Evolutionary conservation across 2,888 invertebrate genomes (phyloP), one percentile per base, ranked within the genome.

Genomic region (Lycia hirtaria): DNA sequence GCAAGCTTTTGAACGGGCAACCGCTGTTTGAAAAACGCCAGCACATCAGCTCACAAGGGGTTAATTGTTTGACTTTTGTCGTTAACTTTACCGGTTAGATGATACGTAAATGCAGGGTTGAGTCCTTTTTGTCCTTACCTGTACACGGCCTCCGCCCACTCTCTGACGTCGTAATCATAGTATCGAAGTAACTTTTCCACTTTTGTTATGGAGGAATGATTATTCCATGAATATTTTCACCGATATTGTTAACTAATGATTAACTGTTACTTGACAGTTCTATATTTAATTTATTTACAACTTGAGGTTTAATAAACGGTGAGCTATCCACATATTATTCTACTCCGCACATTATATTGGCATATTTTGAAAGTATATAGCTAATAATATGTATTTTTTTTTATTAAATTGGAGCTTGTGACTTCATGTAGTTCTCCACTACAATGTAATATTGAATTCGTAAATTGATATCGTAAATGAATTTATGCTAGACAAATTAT

Each of bases 1-100:
- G 57, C 61, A 63, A 60, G 56, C 56, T 63, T 61, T 61, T 55
- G 43, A 60, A 60, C 60, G 44, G 64, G 67, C 68, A 67, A 69
- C 71, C 61, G 65, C 67, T 69, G 71, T 76, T 76, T 75, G 69
- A 81, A 81, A 81, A 81, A 78, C 74, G 76, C 68, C 63, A 74
- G 66, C 71, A 64, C 73, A 77, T 75, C 73, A 71, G 68, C 71
- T 71, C 73, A 64, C 74, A 65, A 65, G 75, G 78, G 83, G 80
- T 81, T 82, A 85, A 85, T 84, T 85, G 85, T 85, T 83, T 82
- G 81, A 83, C 80, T 85, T 84, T 76, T 75, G 79, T 78, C 74
- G 78, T 76, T 75, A 75, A 81, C 78, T 77, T 77, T 76, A 69
- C 72, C 74, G 72, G 78, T 74, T 74, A 85, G 78, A 76, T 80